Base-by-base conservation (phyloP, 2,797 vertebrate genomes). In the Xiphophorus birchmanni region DNA sequence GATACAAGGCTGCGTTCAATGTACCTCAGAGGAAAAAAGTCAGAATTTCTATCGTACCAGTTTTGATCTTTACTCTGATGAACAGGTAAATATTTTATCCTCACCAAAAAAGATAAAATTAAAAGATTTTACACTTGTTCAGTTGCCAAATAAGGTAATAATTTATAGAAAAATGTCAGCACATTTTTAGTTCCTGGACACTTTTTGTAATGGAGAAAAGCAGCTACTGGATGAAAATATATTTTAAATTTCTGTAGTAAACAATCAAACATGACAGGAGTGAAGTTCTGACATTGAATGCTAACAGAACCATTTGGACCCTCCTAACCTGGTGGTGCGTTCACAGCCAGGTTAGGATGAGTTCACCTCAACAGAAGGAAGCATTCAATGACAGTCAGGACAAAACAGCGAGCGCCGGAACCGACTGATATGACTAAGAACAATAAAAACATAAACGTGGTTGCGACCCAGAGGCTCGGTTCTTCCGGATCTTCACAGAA, bases 401-500 rank as follows among this genome's bases (percentile, higher is more conserved):
- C 45, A 37, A 10, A 74, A 80, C 37, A 32, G 15, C 5, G 12
- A 42, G 35, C 40, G 63, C 18, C 48, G 13, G 18, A 8, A 65
- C 29, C 35, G 32, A 63, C 65, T 69, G 37, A 42, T 26, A 23
- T 2, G 10, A 69, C 8, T 12, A 40, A 40, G 35, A 67, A 40
- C 37, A 35, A 65, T 37, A 65, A 75, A 78, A 80, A 71, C 86
- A 82, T 77, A 82, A 73, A 13, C 67, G 79, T 82, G 89, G 82
- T 85, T 87, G 75, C 77, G 77, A 91, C 86, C 87, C 78, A 23
- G 76, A 83, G 2, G 80, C 86, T 89, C 87, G 86, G 84, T 89
- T 56, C 86, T 90, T 82, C 84, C 86, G 85, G 89, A 76, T 75
- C 78, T 77, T 85, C 50, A 80, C 76, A 84, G 71, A 77, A 4